Evolutionary conservation across 2,113 vertebrate species (phyloP).

Genomic region (Chloropsis hardwickii): DNA sequence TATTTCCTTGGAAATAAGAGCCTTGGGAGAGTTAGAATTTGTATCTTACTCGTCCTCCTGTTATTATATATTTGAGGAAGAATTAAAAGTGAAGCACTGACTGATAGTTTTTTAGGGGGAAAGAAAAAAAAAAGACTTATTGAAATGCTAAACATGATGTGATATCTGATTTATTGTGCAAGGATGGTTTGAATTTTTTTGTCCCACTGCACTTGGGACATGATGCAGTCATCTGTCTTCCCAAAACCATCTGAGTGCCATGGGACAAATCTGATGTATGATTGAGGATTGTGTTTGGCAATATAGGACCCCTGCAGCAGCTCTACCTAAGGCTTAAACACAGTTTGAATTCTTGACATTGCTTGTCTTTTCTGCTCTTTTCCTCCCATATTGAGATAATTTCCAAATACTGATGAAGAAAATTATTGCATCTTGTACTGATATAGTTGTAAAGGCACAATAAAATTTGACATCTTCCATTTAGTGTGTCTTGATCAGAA

Average conservation of each 20-base stretch:
- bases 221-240: neutral
- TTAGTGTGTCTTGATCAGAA: constrained; percentile 34
- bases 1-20: neutral
- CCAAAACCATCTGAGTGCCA: neutral
- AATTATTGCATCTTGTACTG: neutral
- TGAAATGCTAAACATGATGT: neutral
- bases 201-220: neutral
- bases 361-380: neutral
- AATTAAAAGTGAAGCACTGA: neutral
- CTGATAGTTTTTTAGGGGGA: neutral
- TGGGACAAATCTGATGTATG: neutral
- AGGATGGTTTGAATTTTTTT: neutral
- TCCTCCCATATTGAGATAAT: neutral
- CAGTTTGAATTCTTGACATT: neutral
- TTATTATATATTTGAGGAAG: neutral
- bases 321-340: neutral
- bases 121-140: neutral
- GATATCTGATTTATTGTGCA: neutral
- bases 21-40: neutral
- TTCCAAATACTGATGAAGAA: neutral
- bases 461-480: constrained; percentile 31
- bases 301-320: neutral
- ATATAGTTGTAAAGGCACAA: constrained; percentile 2
- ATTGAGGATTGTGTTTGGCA: neutral
- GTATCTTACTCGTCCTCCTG: neutral